Percentiles rank a stretch among this genome's conserved stretches.
phyloP scores from a whole-genome alignment of 1,140 invertebrate species.

The Centruroides vittatus region DNA sequence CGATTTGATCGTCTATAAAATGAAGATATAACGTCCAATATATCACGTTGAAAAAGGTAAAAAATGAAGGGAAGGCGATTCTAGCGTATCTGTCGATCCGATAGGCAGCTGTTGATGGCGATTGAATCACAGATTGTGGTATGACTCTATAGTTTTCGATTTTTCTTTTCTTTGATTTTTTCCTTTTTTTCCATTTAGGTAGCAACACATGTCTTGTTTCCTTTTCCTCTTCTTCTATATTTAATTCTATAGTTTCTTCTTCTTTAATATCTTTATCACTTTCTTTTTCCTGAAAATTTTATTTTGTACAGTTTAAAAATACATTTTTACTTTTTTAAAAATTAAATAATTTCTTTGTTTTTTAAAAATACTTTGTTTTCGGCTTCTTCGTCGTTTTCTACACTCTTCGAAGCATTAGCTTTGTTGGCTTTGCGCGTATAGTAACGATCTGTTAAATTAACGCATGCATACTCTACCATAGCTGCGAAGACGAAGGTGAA shows the following conservation, averaged over 20 bases:
- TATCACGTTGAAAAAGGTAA: slow-evolving; percentile 8
- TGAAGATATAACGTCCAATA: slow-evolving; percentile 15
- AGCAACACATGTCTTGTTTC: too few species aligned
- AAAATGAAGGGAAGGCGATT: slow-evolving; percentile 8
- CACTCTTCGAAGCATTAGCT: too few species aligned
- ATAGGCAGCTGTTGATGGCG: not conserved
- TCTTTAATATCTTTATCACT: too few species aligned
- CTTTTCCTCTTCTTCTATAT: too few species aligned
- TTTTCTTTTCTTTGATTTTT: slow-evolving; percentile 1
- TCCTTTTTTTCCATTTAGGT: slow-evolving; percentile 1
- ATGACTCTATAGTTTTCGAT: not conserved
- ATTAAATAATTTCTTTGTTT: too few species aligned
- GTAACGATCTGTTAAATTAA: slow-evolving; percentile 41
- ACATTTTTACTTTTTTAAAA: too few species aligned
- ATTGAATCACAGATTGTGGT: not conserved
- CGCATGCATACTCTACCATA: slow-evolving; percentile 43
- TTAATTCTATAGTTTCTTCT: too few species aligned
- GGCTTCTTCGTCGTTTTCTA: too few species aligned
- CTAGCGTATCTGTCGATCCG: slow-evolving; percentile 10
- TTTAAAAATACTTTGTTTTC: too few species aligned
- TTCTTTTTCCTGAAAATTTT: too few species aligned
- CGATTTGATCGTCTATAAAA: slow-evolving; percentile 13
- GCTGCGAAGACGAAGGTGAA: slow-evolving; percentile 44
- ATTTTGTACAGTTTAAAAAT: too few species aligned
- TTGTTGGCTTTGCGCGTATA: not conserved